Conservation (phyloP, 1,140 invertebrate genomes). For the Microvelia longipes region DNA sequence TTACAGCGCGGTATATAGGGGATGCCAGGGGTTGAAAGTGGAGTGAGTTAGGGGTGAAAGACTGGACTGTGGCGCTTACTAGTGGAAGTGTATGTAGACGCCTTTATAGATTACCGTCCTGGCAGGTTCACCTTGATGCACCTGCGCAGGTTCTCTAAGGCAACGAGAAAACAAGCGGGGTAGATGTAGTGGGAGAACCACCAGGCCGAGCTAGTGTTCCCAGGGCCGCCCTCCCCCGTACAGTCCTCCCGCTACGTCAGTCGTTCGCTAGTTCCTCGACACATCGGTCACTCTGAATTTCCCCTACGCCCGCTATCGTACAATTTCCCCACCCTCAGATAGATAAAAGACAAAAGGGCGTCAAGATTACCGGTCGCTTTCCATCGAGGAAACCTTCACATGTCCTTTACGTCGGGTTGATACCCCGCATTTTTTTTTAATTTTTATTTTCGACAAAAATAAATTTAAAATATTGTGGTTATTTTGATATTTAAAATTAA, state of each 20-base stretch:
- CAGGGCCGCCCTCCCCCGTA: neutral
- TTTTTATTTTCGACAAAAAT: too few relatives aligned
- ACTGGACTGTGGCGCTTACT: neutral
- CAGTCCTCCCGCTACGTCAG: neutral
- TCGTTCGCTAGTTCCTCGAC: neutral
- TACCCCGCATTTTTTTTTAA: too few relatives aligned
- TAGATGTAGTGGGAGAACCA: neutral
- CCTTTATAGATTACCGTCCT: neutral
- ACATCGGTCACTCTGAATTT: too few relatives aligned
- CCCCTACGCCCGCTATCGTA: neutral
- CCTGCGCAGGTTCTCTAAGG: neutral
- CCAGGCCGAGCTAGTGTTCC: neutral
- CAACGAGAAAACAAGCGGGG: neutral
- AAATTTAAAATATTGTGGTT: too few relatives aligned
- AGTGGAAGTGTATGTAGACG: neutral
- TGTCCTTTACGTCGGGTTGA: too few relatives aligned
- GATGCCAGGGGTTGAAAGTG: neutral
- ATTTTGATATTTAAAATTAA: too few relatives aligned
- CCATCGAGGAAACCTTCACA: too few relatives aligned
- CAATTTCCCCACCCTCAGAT: neutral
- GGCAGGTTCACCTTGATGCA: neutral
- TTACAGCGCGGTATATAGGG: too few relatives aligned
- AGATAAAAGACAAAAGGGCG: too few relatives aligned
- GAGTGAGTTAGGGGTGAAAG: too few relatives aligned
- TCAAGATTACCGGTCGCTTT: too few relatives aligned